Evolutionary conservation across 2,888 invertebrate genomes (phyloP), one percentile per base, ranked within the genome.

Genomic region (Scrobipalpa costella): DNA sequence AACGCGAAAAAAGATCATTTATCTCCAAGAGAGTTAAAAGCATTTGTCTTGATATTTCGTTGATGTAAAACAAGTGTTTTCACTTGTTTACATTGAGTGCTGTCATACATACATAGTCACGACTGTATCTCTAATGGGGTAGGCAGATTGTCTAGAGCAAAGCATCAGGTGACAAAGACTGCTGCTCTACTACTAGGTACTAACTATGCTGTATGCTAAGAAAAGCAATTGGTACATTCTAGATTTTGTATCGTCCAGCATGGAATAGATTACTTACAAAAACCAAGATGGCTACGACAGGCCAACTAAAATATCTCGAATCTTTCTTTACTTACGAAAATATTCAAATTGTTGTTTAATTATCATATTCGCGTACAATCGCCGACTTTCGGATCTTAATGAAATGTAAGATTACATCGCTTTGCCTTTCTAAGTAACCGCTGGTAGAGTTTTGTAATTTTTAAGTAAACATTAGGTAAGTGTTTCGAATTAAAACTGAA

Each of bases 341-440:
- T 60, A 64, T 67, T 63, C 59, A 44, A 57, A 63, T 66, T 44
- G 52, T 49, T 38, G 21, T 52, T 38, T 49, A 66, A 79, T 83
- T 83, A 77, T 66, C 82, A 83, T 83, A 80, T 75, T 69, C 68
- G 63, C 69, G 66, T 67, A 69, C 64, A 69, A 65, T 66, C 68
- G 21, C 69, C 38, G 8, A 71, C 79, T 81, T 75, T 76, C 75
- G 67, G 71, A 74, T 70, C 68, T 74, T 70, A 72, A 75, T 69
- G 78, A 83, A 83, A 81, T 33, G 62, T 19, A 40, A 62, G 55
- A 62, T 62, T 33, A 57, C 38, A 19, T 52, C 57, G 36, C 19
- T 33, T 36, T 27, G 34, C 55, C 55, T 62, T 62, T 62, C 55
- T 44, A 62, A 52, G 55, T 40, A 62, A 61, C 19, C 19, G 13